Evolutionary conservation across 2,113 vertebrate species (phyloP).

Genomic region (Lagenorhynchus albirostris): DNA sequence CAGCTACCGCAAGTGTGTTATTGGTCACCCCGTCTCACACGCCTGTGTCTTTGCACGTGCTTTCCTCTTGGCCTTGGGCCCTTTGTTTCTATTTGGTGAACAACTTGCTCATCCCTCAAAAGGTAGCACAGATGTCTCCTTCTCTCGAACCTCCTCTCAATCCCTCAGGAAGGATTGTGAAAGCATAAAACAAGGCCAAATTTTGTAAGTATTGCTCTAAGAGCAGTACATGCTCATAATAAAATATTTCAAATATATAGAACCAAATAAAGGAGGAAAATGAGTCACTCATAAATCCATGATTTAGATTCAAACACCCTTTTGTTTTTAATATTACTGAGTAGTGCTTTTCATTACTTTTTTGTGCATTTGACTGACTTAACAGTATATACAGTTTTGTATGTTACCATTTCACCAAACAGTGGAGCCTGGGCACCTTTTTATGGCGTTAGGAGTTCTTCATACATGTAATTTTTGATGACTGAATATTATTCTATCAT

Average conservation of each 20-base stretch:
- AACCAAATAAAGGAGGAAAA: neutral
- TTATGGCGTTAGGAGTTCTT: neutral
- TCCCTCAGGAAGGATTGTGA: neutral
- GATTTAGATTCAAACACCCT: neutral
- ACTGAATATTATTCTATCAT: neutral
- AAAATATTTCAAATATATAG: neutral
- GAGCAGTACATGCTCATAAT: neutral
- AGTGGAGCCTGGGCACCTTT: neutral
- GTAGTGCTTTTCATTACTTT: neutral
- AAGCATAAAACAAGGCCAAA: neutral
- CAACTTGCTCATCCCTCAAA: neutral
- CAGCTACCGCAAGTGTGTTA: neutral
- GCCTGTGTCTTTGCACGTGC: neutral
- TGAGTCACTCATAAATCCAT: neutral
- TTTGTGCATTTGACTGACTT: neutral
- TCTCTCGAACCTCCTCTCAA: neutral
- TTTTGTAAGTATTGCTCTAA: conserved; percentile 11
- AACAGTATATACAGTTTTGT: neutral
- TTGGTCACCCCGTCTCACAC: neutral
- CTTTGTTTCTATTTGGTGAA: neutral
- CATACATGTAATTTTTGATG: neutral
- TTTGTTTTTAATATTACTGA: conserved; percentile 44
- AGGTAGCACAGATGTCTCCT: neutral
- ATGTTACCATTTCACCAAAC: neutral
- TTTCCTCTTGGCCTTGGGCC: neutral